Evolutionary conservation across 1,140 invertebrate genomes (phyloP), one percentile per base, ranked within the genome.

Genomic region (Lordiphosa clarofinis): DNA sequence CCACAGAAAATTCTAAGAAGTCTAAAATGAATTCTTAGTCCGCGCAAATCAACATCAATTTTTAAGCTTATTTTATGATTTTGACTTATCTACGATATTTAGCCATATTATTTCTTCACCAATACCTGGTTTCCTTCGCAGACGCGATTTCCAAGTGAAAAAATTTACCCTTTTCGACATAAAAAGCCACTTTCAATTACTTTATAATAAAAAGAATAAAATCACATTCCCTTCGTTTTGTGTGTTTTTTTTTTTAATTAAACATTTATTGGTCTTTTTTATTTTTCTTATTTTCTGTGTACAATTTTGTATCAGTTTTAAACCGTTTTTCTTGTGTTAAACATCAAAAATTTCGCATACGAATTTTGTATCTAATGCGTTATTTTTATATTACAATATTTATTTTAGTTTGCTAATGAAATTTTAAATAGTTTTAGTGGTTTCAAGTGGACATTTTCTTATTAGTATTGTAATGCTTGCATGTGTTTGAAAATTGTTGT

Each of bases 221-320:
- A 31, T 7, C 6, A 8, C 6, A 7, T 8, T 31, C 7, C 28
- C 28, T 8, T 5, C 2, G 6, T 31, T 31, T 24, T 24, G 4
- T 31, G 7, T 2, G 3, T 4, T 44, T 44, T 4, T 21, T 64
- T 58, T 7, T 21, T 58, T 53, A 64, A 48, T 71, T 70, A 66
- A 66, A 73, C 67, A 73, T 73, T 66, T 73, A 73, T 73, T 73
- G 70, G 70, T 73, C 70, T 73, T 73, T 72, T 72, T 59, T 43
- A 40, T 66, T 57, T 39, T 28, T 15, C 49, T 73, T 69, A 70
- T 54, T 54, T 48, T 54, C 48, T 48, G 60, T 57, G 52, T 63
- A 63, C 54, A 72, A 24, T 50, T 66, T 60, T 61, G 21, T 59
- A 55, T 60, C 65, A 72, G 64, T 72, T 72, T 71, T 63, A 59